Conservation (phyloP, 2,113 vertebrate genomes). For the Pelusios castaneus region DNA sequence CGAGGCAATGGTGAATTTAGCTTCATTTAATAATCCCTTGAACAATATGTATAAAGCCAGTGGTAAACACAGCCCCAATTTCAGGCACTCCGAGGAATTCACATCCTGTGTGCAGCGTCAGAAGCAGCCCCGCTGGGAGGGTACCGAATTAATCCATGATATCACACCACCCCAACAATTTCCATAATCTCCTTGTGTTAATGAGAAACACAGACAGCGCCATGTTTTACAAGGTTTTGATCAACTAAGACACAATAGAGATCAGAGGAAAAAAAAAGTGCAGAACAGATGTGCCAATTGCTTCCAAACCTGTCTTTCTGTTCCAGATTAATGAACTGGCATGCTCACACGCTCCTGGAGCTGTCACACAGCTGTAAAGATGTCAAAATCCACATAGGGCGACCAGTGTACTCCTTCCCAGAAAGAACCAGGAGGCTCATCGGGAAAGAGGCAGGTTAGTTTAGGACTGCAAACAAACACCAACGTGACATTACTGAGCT, state of each 20-base stretch:
- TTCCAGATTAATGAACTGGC: not conserved
- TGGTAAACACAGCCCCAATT: accelerated
- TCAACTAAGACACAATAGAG: accelerated
- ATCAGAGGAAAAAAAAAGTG: not conserved
- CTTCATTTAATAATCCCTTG: accelerated
- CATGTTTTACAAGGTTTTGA: not conserved
- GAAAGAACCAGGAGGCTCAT: accelerated
- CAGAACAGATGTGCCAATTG: not conserved
- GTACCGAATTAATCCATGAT: accelerated
- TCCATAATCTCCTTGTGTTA: not conserved
- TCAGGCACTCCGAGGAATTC: accelerated
- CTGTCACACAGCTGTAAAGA: no score
- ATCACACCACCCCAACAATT: not conserved
- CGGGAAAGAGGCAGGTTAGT: accelerated
- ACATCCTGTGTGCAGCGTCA: accelerated
- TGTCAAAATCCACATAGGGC: not conserved
- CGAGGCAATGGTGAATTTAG: not conserved
- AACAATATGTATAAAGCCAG: not conserved
- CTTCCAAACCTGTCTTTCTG: not conserved
- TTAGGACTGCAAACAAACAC: not conserved
- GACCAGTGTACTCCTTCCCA: not conserved
- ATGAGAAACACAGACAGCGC: not conserved
- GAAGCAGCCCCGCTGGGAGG: not conserved
- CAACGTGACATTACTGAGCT: not conserved
- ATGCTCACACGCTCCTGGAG: accelerated